Evolutionary conservation across 1,140 invertebrate genomes (phyloP), one percentile per base, ranked within the genome.

Genomic region (Eueides isabella): DNA sequence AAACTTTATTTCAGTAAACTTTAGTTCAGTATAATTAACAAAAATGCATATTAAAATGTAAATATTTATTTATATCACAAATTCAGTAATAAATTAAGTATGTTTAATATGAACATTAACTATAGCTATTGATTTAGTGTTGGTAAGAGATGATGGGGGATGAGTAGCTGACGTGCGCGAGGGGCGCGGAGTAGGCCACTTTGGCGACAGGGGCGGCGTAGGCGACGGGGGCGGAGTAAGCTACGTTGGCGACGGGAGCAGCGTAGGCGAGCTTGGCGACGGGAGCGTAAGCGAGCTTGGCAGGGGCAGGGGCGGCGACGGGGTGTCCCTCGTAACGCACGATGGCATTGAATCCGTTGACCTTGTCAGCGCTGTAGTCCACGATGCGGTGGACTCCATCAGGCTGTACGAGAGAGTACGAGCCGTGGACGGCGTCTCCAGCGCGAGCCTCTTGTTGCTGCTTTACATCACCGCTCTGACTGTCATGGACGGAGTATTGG

Each of bases 401-500:
- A 64, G 95, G 94, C 84, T 95, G 95, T 38, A 95, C 86, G 28
- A 96, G 85, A 3, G 94, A 95, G 88, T 95, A 95, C 93, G 89
- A 95, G 28, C 81, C 81, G 61, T 81, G 94, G 14, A 96, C 95
- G 70, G 95, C 93, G 81, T 96, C 95, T 28, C 95, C 95, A 31
- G 72, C 76, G 64, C 82, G 82, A 38, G 85, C 80, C 76, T 94
- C 93, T 67, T 89, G 81, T 76, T 93, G 91, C 64, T 86, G 79
- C 83, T 94, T 94, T 30, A 91, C 80, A 79, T 94, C 93, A 16
- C 94, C 93, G 73, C 81, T 93, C 77, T 92, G 86, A 23, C 83
- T 93, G 81, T 96, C 95, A 76, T 95, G 95, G 4, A 96, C 95
- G 66, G 95, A 94, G 83, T 96, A 96, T 19, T 94, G 91, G 83